phyloP scores from a whole-genome alignment of 1,140 invertebrate genomes.

The Mactra quadrangularis region DNA sequence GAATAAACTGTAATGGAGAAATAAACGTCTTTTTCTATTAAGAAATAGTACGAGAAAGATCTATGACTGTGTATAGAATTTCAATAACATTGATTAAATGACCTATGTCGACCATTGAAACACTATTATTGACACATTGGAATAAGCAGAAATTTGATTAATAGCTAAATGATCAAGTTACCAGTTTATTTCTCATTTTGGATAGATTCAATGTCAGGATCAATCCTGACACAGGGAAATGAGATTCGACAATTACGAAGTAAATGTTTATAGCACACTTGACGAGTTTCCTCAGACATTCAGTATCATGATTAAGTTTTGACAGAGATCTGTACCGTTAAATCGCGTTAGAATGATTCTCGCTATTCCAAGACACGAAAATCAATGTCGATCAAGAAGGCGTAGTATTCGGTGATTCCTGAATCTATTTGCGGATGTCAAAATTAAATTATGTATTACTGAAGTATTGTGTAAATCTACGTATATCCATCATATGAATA shows the following conservation, averaged over 20 bases:
- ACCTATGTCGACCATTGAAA: slow-evolving; percentile 39
- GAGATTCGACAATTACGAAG: slow-evolving; percentile 30
- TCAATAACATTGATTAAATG: slow-evolving; percentile 22
- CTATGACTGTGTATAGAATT: background rate
- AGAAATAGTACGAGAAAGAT: too few relatives aligned
- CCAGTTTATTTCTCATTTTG: slow-evolving; percentile 48
- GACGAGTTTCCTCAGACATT: slow-evolving; percentile 1
- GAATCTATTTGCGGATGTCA: slow-evolving; percentile 5
- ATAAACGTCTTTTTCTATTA: too few relatives aligned
- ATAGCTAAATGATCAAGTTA: slow-evolving; percentile 47
- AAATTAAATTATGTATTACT: slow-evolving; percentile 24
- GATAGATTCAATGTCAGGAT: slow-evolving; percentile 44
- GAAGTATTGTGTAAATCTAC: too few relatives aligned
- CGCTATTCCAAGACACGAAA: slow-evolving; percentile 6
- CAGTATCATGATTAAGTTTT: slow-evolving; percentile 34
- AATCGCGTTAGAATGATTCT: slow-evolving; percentile 37
- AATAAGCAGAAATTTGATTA: slow-evolving; percentile 45
- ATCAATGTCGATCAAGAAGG: slow-evolving; percentile 9
- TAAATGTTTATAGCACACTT: slow-evolving; percentile 48
- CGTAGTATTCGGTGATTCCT: background rate
- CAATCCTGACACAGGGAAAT: slow-evolving; percentile 20
- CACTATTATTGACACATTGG: slow-evolving; percentile 46
- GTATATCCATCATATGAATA: too few relatives aligned
- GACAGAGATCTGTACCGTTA: slow-evolving; percentile 16
- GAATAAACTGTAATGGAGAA: too few relatives aligned